Base-by-base conservation (phyloP, 30 jellyfish, hydroid and myxozoan genomes). In the Hydractinia echinata region DNA sequence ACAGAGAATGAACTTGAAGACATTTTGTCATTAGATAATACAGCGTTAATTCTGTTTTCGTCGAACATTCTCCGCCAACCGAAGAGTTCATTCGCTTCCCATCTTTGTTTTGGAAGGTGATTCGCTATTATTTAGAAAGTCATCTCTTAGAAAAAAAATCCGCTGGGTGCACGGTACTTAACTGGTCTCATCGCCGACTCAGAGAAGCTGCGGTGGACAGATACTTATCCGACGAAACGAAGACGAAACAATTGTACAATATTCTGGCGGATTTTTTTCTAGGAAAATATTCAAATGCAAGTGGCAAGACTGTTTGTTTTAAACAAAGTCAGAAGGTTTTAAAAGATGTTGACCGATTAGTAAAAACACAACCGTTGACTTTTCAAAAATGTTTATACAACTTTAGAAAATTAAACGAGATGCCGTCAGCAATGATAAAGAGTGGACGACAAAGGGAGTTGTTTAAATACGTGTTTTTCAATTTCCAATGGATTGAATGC, bases 61-160 rank as follows among this genome's bases (percentile, higher is more conserved):
- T 5, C 20, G 55, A 44, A 7, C 69, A 76, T 73, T 73, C 67
- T 21, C 87, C 88, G 51, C 88, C 88, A 19, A 30, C 62, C 14
- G 66, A 67, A 15, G 86, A 69, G 14, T 62, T 79, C 16, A 18
- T 79, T 53, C 87, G 88, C 10, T 53, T 30, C 15, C 88, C 88
- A 4, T 76, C 89, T 15, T 81, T 81, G 87, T 49, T 81, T 16
- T 81, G 88, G 88, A 81, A 66, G 51, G 80, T 87, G 10, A 51
- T 81, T 13, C 55, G 74, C 67, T 51, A n/a, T 19, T 6, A 66
- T 51, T 6, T 81, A 53, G 87, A 49, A 5, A 30, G 15, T 20
- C 69, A 53, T 68, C 30, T 81, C 5, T 66, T 67, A 7, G 86
- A 67, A 66, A 70, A 58, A 21, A 11, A 16, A 0, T 74, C 72